Base-by-base conservation (phyloP, 2,113 vertebrate species). In the Toxotes chatareus region DNA sequence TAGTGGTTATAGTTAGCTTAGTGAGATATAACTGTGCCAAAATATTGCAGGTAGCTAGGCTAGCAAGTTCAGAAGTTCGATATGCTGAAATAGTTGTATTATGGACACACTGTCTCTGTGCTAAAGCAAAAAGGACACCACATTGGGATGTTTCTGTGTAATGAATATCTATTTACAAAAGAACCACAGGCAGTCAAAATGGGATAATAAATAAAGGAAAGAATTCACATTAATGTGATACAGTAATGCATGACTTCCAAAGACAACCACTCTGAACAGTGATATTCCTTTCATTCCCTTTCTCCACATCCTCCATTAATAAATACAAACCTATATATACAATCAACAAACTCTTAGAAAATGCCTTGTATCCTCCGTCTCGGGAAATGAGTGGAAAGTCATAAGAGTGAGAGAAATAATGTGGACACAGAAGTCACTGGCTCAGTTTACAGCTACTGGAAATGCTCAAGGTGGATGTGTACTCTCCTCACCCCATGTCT, bases 321-420 rank as follows among this genome's bases (percentile, higher is more conserved):
- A 88, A 92, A 92, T 90, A 90, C 74, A 82, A 55, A 87, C 56
- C 71, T 40, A 76, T 79, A 76, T 76, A 76, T 62, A 92, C 86
- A 89, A 64, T 78, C 67, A 6, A 64, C 68, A 57, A 46, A 70
- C 57, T 61, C 44, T 73, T 7, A 59, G 59, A 69, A 73, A 77
- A 80, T 12, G 1, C 51, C 44, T 70, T 2, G 16, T 56, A 42
- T 56, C 63, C 60, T 72, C 46, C 1, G 10, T 56, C 59, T 85
- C 56, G 56, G 19, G 57, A 34, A 44, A 77, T 65, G 81, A 49
- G 51, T 6, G 4, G 51, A 49, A 27, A 27, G 27, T 27, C 27
- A 57, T 27, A 56, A 67, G 7, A 78, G 44, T 5, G 36, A 83
- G 36, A 53, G 46, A 6, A 40, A 10, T 51, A 46, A 61, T 32